These are phyloP conservation scores for Anguilla pacifica DNA, from an alignment of 2,797 vertebrate species.

Conservation along the genomic window DNA sequence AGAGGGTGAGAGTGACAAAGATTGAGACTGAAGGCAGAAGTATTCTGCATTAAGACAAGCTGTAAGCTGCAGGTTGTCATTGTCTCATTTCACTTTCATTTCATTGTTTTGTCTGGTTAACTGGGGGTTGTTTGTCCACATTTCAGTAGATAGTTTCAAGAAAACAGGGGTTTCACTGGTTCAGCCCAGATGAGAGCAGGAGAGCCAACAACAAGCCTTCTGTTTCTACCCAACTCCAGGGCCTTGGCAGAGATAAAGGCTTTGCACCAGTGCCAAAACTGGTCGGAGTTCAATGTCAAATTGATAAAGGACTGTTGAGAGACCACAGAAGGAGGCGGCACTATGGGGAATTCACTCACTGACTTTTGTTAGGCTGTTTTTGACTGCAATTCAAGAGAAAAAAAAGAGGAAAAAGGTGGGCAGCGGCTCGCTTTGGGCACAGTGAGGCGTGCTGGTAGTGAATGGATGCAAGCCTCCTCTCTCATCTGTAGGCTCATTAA, in stretches of 20 bases:
- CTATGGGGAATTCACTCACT: constrained; percentile 28
- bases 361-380: constrained; percentile 1
- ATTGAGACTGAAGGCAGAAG: neutral
- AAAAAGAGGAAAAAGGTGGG: neutral
- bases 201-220: constrained; percentile 39
- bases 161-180: constrained; percentile 20
- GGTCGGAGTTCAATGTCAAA: constrained; percentile 42
- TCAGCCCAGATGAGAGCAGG: constrained; percentile 23
- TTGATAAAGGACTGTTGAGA: constrained; percentile 39
- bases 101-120: constrained; percentile 11
- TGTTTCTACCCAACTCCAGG: constrained; percentile 34
- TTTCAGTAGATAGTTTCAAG: constrained; percentile 24
- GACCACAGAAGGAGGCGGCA: constrained; percentile 26
- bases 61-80: neutral
- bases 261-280: constrained; percentile 40
- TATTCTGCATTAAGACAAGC: neutral
- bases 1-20: neutral
- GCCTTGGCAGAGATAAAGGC: constrained; percentile 39
- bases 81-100: neutral
- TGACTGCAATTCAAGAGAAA: neutral
- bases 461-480: neutral
- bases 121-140: constrained; percentile 19
- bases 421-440: neutral
- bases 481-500: constrained; percentile 5
- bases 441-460: neutral